Percentiles rank a stretch among this genome's conserved stretches.
Evolutionary conservation across 2,888 invertebrate genomes (phyloP).

Genomic region (Agelastica alni): DNA sequence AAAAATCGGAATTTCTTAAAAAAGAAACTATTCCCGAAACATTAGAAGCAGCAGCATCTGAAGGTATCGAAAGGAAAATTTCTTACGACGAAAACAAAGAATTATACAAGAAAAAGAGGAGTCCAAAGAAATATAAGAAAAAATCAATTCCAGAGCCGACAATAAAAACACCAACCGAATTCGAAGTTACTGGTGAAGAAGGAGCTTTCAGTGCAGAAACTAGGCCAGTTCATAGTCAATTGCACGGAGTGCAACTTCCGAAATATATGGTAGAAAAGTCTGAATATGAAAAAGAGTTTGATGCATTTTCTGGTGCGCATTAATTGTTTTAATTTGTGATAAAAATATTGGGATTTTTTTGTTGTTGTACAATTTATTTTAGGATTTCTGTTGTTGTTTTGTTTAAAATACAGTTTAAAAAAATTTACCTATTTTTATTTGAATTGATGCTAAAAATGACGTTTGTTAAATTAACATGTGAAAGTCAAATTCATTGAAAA

Average conservation of each 20-base stretch:
- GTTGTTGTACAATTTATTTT: conserved; percentile 14
- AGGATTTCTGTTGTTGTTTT: conserved; percentile 19
- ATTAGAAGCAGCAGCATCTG: conserved; percentile 42
- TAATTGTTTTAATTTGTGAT: conserved; percentile 28
- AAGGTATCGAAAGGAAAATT: conserved; percentile 32
- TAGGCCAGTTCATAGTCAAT: conserved; percentile 66
- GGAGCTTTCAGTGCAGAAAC: conserved; percentile 72
- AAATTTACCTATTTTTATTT: not conserved
- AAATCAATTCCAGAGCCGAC: conserved; percentile 47
- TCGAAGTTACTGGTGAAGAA: conserved; percentile 62
- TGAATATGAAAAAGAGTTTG: conserved; percentile 70
- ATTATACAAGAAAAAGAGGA: conserved; percentile 18
- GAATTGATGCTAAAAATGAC: not conserved
- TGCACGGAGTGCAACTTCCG: conserved; percentile 67
- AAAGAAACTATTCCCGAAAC: conserved; percentile 25
- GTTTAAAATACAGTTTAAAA: conserved; percentile 21
- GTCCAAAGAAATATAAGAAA: conserved; percentile 15
- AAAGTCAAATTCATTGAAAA: not conserved
- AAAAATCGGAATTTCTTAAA: conserved; percentile 37
- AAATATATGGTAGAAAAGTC: conserved; percentile 71
- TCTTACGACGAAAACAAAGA: conserved; percentile 12
- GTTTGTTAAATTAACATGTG: not conserved
- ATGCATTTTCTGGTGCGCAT: conserved; percentile 55
- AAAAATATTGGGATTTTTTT: conserved; percentile 13
- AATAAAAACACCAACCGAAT: conserved; percentile 57